Evolutionary conservation across 1,140 invertebrate species (phyloP), one percentile per base, ranked within the genome.

Genomic region (Calliopsis andreniformis): DNA sequence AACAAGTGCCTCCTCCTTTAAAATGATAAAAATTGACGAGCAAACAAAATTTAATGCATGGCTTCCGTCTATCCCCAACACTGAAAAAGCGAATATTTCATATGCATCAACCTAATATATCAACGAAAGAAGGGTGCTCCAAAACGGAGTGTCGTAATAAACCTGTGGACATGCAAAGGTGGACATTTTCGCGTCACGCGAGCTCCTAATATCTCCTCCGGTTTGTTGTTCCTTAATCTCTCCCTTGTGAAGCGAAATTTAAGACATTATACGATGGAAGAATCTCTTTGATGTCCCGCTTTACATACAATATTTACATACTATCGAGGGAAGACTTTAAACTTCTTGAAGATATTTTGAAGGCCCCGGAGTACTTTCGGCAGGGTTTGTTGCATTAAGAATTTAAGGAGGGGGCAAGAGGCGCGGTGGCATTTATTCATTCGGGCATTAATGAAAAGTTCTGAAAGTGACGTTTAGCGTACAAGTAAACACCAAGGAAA

Each of bases 231-330:
- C 62, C 69, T 73, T 80, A 83, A 80, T 84, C 78, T 83, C 67
- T 80, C 53, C 77, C 70, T 3, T 10, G 35, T 25, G 56, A 62
- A 63, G 30, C 80, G 66, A 80, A 84, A 84, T 83, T 84, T 84
- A 77, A 83, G 32, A 55, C 72, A 77, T 84, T 84, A 83, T 78
- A 77, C 47, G 39, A 66, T 61, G 28, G 63, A 84, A 84, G 81
- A 83, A 84, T 84, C 68, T 68, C 78, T 84, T 84, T 84, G 82
- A 84, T 80, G 82, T 84, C 72, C 62, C 64, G 68, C 68, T 83
- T 72, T 83, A 80, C 82, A 80, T 84, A 79, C 62, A 84, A 84
- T 84, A 84, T 84, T 84, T 84, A 84, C 82, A 78, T 83, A 79
- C 78, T 83, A 84, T 84, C 82, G 78, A 66, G 82, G 78, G 80